Base-by-base conservation (phyloP, 1,140 invertebrate genomes). In the Neodiprion virginianus region DNA sequence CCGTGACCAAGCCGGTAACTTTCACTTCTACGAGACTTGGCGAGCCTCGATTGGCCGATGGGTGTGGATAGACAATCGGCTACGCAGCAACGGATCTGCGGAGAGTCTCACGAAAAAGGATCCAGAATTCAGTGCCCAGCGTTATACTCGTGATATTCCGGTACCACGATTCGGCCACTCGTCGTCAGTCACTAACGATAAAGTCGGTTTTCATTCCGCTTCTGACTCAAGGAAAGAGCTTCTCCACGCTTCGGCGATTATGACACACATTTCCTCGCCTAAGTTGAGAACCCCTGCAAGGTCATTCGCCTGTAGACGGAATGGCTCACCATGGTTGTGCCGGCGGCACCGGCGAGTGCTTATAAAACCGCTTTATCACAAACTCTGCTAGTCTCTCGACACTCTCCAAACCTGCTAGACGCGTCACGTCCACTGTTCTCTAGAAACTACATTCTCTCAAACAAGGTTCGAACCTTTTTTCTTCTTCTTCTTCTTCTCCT, bases 251-350 rank as follows among this genome's bases (percentile, higher is more conserved):
- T 40, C 28, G 5, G 28, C 5, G 28, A 40, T 40, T 40, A 2
- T 40, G 28, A 40, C 28, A 40, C 28, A 40, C 28, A 40, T 40
- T 40, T 40, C 0, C 28, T 40, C 28, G 28, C 2, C 28, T 40
- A 40, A 40, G 53, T 61, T 61, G 53, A 61, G 53, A 61, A 61
- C 53, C 53, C n/a, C 53, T 61, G 53, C 53, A 61, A 61, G 53
- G 53, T 17, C 53, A 61, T 61, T 61, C 53, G 53, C 53, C 8
- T 61, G n/a, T 61, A 14, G 53, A 4, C 8, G 11, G n/a, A 12
- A 61, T 61, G n/a, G n/a, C n/a, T 14, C 53, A 61, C 28, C 28
- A 40, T 40, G 28, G 28, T 40, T 12, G 5, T 61, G 4, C n/a
- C 53, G 53, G 53, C 53, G 8, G 53, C 53, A 61, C 53, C 53